Base-by-base conservation (phyloP, 2,888 invertebrate genomes). In the Pseudococcus jackbeardsleyi region DNA sequence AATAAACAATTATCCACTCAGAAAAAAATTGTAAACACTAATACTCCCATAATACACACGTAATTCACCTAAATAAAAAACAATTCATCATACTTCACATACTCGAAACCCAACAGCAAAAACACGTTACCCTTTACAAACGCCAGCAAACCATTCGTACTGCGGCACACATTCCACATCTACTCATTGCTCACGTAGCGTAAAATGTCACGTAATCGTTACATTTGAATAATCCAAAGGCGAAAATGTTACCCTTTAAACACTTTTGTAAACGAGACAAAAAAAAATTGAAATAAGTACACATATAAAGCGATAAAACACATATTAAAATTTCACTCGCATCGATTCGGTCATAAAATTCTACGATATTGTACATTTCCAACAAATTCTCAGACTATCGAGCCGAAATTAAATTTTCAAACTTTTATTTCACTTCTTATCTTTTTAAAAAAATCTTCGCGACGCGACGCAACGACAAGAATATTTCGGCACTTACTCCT, bases 171-270 rank as follows among this genome's bases (percentile, higher is more conserved):
- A 42, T 42, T 42, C 42, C 9, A 42, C 42, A 42, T 42, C 26
- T 15, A 26, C 26, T 68, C 15, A 68, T 68, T 68, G 68, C 68
- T 68, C 22, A 68, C 68, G 15, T 68, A 26, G 68, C 68, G 68
- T 68, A 26, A 68, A 68, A 68, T 68, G 68, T 68, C 68, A 68
- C 68, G 68, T 68, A 68, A 68, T 68, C 68, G 68, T 68, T 68
- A 68, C 68, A 26, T 68, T 68, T 26, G 26, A 68, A 68, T 68
- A 8, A 68, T 11, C 68, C 26, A 12, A 68, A 68, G 1, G 42
- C 9, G 68, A 68, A 26, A 68, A 54, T 54, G 17, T 54, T n/a
- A 54, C n/a, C 54, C 54, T 54, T 54, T 54, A 54, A 17, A 54
- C 54, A n/a, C n/a, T 54, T 17, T 54, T 17, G 17, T 6, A n/a